Conservation (phyloP, 1,140 invertebrate genomes). For the Bombus pascuorum region DNA sequence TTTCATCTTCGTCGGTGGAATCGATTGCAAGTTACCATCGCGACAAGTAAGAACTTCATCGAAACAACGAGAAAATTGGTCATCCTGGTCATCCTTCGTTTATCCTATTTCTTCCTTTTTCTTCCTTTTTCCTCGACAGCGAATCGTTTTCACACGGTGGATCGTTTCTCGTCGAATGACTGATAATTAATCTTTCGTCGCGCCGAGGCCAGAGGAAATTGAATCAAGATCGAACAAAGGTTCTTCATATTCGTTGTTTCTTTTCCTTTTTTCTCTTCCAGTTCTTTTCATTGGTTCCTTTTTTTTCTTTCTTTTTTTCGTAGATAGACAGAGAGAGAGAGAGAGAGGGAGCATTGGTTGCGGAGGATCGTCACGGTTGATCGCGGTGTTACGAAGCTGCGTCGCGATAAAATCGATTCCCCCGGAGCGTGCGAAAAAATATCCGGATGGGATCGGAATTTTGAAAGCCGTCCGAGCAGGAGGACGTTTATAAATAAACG, state of each 20-base stretch:
- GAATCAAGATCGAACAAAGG: not conserved
- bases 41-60: not conserved
- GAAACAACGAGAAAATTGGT: not conserved
- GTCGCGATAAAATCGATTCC: constrained; percentile 25
- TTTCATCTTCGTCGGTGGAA: not conserved
- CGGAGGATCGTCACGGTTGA: not conserved
- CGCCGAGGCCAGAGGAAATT: not conserved
- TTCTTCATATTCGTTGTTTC: not conserved
- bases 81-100: not conserved
- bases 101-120: no score
- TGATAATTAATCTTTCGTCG: not conserved
- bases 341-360: not conserved
- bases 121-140: not conserved
- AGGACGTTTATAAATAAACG: constrained; percentile 49
- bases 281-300: not conserved
- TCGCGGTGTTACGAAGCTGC: not conserved
- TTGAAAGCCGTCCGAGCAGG: constrained; percentile 29
- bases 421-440: not conserved
- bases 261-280: not conserved
- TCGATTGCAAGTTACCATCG: not conserved
- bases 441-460: constrained; percentile 21
- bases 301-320: no score
- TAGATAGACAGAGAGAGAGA: not conserved
- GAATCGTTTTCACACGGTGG: not conserved
- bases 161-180: not conserved